Percentiles rank a stretch among this genome's conserved stretches.
Conservation (phyloP, 2,797 vertebrate genomes). For the Brachyalestes nurse region DNA sequence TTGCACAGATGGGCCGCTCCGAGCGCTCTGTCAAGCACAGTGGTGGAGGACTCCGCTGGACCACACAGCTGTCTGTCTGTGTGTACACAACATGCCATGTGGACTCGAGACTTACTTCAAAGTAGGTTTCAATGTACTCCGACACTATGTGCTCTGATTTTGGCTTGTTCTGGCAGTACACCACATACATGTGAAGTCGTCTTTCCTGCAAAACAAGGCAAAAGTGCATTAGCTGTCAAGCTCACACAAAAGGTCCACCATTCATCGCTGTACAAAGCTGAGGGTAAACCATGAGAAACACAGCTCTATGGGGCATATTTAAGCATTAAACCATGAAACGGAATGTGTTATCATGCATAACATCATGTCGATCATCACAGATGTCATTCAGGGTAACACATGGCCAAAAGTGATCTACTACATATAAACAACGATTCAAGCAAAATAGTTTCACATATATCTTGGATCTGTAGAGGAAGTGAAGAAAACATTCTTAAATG, state of each 20-base stretch:
- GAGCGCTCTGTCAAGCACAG: not conserved
- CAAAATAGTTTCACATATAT: too few species aligned
- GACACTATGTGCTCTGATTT: constrained; percentile 99
- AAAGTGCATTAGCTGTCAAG: constrained; percentile 14
- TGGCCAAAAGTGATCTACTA: too few species aligned
- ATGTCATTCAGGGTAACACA: too few species aligned
- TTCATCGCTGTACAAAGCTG: not conserved
- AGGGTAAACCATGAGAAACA: not conserved
- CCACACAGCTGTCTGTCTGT: not conserved
- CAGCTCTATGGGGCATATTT: too few species aligned
- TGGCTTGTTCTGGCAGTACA: constrained; percentile 99
- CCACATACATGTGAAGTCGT: constrained; percentile 98
- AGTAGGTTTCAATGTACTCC: constrained; percentile 98
- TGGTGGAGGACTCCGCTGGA: not conserved
- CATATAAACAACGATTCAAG: too few species aligned
- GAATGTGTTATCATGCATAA: too few species aligned
- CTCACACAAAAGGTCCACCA: too few species aligned
- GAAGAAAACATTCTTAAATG: too few species aligned
- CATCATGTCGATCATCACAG: too few species aligned
- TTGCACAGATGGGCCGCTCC: not conserved
- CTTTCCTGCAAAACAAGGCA: constrained; percentile 83
- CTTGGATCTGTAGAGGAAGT: too few species aligned
- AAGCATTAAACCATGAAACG: too few species aligned
- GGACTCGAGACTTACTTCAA: constrained; percentile 87
- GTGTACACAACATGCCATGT: not conserved